A percentile compares a stretch with the other conserved stretches of the same genome.
Evolutionary conservation across 2,113 vertebrate genomes (phyloP).

Genomic region (Syngnathus typhle): DNA sequence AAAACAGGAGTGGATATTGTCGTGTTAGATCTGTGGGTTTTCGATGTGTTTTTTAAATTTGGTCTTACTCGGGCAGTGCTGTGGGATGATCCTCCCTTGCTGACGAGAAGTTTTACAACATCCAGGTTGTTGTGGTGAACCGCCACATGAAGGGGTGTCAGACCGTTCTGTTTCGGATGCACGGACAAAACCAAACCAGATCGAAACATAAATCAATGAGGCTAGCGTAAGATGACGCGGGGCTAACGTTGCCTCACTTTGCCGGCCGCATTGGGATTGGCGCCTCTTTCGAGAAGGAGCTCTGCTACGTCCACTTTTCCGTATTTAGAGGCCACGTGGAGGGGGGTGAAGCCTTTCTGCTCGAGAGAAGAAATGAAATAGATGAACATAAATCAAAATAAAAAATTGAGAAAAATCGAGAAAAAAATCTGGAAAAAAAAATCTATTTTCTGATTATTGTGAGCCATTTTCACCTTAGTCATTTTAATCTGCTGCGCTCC

Average conservation of each 20-base stretch:
- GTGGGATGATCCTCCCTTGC: slow-evolving; percentile 86
- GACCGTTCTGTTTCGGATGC: slow-evolving; percentile 87
- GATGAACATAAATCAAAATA: too few relatives aligned
- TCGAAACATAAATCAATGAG: slow-evolving; percentile 53
- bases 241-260: slow-evolving; percentile 73
- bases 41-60: neutral
- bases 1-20: neutral
- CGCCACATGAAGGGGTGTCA: slow-evolving; percentile 93
- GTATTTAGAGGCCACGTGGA: slow-evolving; percentile 94
- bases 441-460: too few relatives aligned
- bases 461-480: slow-evolving; percentile 80
- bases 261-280: slow-evolving; percentile 86
- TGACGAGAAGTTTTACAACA: slow-evolving; percentile 88
- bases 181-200: slow-evolving; percentile 42
- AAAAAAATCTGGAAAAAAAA: too few relatives aligned
- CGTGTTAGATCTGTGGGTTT: too few relatives aligned
- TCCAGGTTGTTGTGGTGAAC: slow-evolving; percentile 97
- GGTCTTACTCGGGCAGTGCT: slow-evolving; percentile 85
- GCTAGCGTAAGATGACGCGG: slow-evolving; percentile 27
- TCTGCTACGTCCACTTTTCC: slow-evolving; percentile 87
- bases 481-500: slow-evolving; percentile 86
- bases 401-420: neutral
- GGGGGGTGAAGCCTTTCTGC: slow-evolving; percentile 98
- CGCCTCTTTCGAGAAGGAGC: slow-evolving; percentile 79
- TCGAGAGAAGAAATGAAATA: slow-evolving; percentile 44